Evolutionary conservation across 2,888 invertebrate species (phyloP).

Genomic region (Entomobrya proxima): DNA sequence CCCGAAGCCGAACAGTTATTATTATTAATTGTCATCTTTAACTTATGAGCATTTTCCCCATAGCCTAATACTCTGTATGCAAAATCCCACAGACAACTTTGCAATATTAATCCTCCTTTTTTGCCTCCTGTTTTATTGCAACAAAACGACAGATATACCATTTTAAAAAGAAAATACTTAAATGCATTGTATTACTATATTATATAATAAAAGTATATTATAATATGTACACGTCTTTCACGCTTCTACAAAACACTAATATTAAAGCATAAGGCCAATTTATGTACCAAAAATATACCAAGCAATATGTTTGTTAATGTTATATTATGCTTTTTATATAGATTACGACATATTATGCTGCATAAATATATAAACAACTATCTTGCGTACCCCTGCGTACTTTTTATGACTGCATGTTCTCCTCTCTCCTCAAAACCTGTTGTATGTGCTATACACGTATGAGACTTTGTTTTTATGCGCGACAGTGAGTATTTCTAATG

Average conservation of each 20-base stretch:
- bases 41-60: constrained; percentile 31
- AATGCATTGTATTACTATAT: constrained; percentile 31
- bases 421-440: constrained; percentile 38
- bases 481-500: constrained; percentile 59
- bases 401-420: constrained; percentile 20
- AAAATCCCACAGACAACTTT: neutral
- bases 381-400: constrained; percentile 35
- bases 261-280: constrained; percentile 12
- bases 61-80: constrained; percentile 2
- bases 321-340: constrained; percentile 1
- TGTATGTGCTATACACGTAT: constrained; percentile 37
- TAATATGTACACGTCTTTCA: constrained; percentile 57
- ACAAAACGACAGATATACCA: neutral
- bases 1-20: constrained; percentile 33
- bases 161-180: constrained; percentile 27
- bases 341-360: constrained; percentile 4
- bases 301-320: constrained; percentile 3
- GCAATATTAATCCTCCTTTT: constrained; percentile 51
- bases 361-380: constrained; percentile 1
- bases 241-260: constrained; percentile 47
- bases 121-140: constrained; percentile 38
- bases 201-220: too few relatives aligned
- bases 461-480: constrained; percentile 37
- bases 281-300: constrained; percentile 26
- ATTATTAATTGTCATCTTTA: neutral